Percentiles rank a stretch among this genome's conserved stretches.
phyloP scores from a whole-genome alignment of 2,888 invertebrate species.

The Macrosiphum euphorbiae region DNA sequence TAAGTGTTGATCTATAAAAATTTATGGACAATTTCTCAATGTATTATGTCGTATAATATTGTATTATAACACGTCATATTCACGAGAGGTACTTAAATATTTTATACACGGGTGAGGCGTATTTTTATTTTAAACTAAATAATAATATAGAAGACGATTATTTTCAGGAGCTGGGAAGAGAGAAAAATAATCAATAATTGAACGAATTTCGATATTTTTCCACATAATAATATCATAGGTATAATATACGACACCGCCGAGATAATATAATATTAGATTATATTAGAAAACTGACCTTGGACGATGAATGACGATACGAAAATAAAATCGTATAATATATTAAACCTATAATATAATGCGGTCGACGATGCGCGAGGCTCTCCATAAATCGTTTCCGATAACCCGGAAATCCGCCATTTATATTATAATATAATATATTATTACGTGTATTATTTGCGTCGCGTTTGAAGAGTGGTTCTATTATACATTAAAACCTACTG shows the following conservation, averaged over 20 bases:
- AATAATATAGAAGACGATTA: background rate
- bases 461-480: slow-evolving; percentile 4
- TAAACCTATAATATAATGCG: background rate
- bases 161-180: background rate
- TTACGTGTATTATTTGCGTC: background rate
- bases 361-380: background rate
- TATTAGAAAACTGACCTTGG: slow-evolving; percentile 23
- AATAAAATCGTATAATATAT: background rate
- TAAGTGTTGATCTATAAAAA: background rate
- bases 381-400: slow-evolving; percentile 47
- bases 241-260: background rate
- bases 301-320: background rate
- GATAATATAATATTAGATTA: background rate
- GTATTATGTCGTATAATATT: background rate
- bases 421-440: background rate
- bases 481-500: background rate
- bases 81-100: background rate
- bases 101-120: background rate
- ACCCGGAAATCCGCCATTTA: slow-evolving; percentile 48
- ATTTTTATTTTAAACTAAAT: background rate
- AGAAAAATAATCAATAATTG: background rate
- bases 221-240: background rate
- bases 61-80: background rate
- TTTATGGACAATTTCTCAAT: background rate
- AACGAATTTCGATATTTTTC: background rate